Percentiles rank a stretch among this genome's conserved stretches.
Conservation (phyloP, 2,888 invertebrate genomes). For the Encarsia formosa region DNA sequence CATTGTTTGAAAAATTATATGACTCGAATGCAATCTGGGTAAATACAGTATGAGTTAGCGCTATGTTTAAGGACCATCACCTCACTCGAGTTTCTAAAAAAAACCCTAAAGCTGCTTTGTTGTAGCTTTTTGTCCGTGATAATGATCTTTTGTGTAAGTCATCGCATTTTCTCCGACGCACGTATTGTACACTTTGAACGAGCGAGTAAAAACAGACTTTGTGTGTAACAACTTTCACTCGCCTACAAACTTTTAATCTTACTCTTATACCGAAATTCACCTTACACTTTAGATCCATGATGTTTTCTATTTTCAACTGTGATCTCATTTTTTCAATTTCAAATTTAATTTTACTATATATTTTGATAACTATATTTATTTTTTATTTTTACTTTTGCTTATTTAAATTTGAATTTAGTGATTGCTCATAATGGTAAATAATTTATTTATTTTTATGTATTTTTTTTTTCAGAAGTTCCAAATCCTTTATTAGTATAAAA, state of each 20-base stretch:
- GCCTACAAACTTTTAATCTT: too few relatives aligned
- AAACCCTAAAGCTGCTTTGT: neutral
- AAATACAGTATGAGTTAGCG: too few relatives aligned
- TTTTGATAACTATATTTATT: neutral
- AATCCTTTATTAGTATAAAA: slow-evolving; percentile 8
- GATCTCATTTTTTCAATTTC: neutral
- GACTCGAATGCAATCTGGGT: too few relatives aligned
- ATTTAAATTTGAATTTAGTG: neutral
- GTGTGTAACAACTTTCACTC: slow-evolving; percentile 6
- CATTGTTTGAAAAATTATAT: too few relatives aligned
- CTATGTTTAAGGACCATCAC: too few relatives aligned
- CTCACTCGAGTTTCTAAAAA: neutral
- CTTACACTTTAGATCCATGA: neutral
- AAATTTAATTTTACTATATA: too few relatives aligned
- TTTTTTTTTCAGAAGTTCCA: slow-evolving; percentile 32
- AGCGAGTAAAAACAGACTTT: neutral
- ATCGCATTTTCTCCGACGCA: slow-evolving; percentile 5
- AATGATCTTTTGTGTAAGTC: neutral
- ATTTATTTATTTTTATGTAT: slow-evolving; percentile 9
- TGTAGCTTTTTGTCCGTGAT: neutral
- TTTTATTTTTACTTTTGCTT: neutral
- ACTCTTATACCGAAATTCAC: neutral
- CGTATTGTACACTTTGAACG: too few relatives aligned
- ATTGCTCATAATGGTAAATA: neutral
- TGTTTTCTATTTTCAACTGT: neutral